Evolutionary conservation across 2,113 vertebrate species (phyloP).

Genomic region (Pandion haliaetus): DNA sequence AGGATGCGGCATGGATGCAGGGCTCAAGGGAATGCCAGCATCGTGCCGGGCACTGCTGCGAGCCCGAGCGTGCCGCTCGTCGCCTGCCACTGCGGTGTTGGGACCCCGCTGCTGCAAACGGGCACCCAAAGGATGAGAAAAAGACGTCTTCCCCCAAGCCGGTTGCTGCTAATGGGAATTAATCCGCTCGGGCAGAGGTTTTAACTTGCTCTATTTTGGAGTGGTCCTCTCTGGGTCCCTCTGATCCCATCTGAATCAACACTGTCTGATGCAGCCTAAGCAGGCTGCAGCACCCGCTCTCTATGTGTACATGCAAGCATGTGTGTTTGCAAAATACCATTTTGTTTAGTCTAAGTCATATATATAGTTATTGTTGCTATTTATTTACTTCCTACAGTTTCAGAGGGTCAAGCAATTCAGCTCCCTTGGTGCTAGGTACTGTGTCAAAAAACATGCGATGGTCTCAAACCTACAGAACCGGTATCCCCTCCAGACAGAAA

Average conservation of each 20-base stretch:
- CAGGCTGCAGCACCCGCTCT: not conserved
- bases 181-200: rapidly evolving
- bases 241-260: not conserved
- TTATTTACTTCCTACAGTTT: not conserved
- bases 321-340: not conserved
- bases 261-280: not conserved
- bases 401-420: rapidly evolving
- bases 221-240: not conserved
- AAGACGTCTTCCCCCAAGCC: not conserved
- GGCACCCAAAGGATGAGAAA: not conserved
- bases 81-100: not conserved
- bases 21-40: rapidly evolving
- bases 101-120: not conserved
- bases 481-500: not conserved
- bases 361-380: not conserved
- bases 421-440: not conserved
- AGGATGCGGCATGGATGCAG: not conserved
- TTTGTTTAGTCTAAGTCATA: not conserved
- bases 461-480: not conserved
- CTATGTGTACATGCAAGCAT: rapidly evolving
- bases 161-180: not conserved
- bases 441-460: rapidly evolving
- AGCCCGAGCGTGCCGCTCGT: not conserved
- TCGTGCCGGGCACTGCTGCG: rapidly evolving
- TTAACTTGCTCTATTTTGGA: rapidly evolving